Conservation (phyloP, 2,888 invertebrate genomes). For the Strigamia crassipes region DNA sequence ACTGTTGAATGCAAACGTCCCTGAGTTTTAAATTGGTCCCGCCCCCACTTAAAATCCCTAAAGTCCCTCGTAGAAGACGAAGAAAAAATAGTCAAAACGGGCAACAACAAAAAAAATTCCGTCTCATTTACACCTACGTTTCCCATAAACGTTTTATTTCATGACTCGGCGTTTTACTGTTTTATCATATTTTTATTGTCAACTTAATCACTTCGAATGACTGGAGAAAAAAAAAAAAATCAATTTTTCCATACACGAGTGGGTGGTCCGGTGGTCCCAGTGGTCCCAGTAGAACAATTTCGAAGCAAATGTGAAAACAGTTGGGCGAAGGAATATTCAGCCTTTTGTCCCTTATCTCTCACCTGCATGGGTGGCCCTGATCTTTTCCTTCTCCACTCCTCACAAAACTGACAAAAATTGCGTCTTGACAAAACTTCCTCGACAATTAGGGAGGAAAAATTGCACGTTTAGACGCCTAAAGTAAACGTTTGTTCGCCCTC, state of each 20-base stretch:
- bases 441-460: constrained; percentile 2
- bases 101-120: constrained; percentile 1
- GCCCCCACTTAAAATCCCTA: constrained; percentile 30
- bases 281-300: not conserved
- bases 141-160: constrained; percentile 5
- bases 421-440: not conserved
- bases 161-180: not conserved
- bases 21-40: constrained; percentile 15
- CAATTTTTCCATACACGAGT: not conserved
- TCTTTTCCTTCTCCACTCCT: constrained; percentile 2
- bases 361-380: constrained; percentile 25
- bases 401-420: constrained; percentile 18
- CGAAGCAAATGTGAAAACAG: not conserved
- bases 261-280: not conserved
- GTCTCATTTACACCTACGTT: not conserved
- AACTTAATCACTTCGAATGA: constrained; percentile 16
- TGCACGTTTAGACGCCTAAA: constrained; percentile 18
- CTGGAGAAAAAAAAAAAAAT: constrained; percentile 2
- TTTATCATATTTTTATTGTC: constrained; percentile 36
- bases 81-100: not conserved
- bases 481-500: not conserved
- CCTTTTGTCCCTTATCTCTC: not conserved
- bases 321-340: not conserved
- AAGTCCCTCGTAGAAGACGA: not conserved
- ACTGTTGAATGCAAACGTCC: constrained; percentile 13